These are phyloP conservation scores for Tanypteryx hageni DNA, from an alignment of 2,888 invertebrate genomes.

Conservation along the genomic window DNA sequence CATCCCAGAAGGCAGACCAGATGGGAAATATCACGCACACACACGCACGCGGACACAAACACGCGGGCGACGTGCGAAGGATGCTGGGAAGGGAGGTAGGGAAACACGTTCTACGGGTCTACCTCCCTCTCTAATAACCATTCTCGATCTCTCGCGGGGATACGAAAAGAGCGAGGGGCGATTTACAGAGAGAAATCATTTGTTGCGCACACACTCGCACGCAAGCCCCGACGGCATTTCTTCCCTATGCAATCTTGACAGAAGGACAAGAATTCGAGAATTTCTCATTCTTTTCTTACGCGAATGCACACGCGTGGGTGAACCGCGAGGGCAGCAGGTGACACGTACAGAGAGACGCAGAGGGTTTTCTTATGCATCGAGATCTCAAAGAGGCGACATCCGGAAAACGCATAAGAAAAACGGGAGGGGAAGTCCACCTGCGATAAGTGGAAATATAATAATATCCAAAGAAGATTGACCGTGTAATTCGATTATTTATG, in stretches of 20 bases:
- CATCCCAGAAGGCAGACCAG: slow-evolving; percentile 53
- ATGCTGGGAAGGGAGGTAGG: background rate
- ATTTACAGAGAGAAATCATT: background rate
- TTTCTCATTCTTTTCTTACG: background rate
- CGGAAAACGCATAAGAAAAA: background rate
- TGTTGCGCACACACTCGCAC: background rate
- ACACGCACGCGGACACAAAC: background rate
- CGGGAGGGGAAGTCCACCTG: background rate
- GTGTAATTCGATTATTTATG: too few species aligned
- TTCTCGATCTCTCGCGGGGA: background rate
- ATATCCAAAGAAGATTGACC: too few species aligned
- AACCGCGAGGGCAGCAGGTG: background rate
- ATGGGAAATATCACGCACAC: background rate
- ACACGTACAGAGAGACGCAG: background rate
- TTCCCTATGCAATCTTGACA: background rate
- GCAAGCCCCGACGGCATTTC: background rate
- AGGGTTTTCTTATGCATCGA: background rate
- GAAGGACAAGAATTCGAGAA: background rate
- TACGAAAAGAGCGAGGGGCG: background rate
- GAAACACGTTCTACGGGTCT: background rate
- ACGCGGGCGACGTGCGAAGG: background rate
- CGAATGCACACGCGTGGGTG: background rate
- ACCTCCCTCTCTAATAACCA: background rate
- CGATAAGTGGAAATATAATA: background rate
- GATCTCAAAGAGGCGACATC: background rate